Percentiles rank a stretch among this genome's conserved stretches.
Conservation (phyloP, 1,140 invertebrate genomes). For the Heliconius melpomene region DNA sequence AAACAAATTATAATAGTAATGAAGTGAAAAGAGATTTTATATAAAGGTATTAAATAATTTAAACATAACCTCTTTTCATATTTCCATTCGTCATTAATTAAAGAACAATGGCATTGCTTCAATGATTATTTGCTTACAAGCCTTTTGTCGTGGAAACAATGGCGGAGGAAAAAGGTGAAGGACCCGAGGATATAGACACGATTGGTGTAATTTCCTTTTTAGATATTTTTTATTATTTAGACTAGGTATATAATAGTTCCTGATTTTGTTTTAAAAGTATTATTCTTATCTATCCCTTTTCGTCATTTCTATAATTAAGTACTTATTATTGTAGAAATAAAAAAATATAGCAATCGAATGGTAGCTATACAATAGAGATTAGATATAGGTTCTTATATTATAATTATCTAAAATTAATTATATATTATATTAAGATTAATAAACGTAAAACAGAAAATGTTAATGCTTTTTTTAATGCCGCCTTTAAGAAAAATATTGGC, state of each 20-base stretch:
- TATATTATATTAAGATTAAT: background rate
- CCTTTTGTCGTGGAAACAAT: conserved; percentile 37
- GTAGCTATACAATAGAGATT: too few relatives aligned
- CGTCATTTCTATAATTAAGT: too few relatives aligned
- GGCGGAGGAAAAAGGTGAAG: conserved; percentile 65
- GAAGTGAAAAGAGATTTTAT: too few relatives aligned
- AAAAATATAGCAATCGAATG: background rate
- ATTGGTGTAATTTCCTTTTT: conserved; percentile 59
- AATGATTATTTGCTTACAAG: conserved; percentile 4
- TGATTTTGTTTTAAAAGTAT: background rate
- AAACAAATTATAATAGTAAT: too few relatives aligned
- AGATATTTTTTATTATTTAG: background rate
- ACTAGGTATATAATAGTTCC: fast-evolving
- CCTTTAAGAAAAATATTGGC: conserved; percentile 35
- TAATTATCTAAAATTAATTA: background rate
- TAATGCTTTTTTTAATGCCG: background rate
- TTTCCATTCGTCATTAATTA: background rate
- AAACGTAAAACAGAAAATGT: too few relatives aligned
- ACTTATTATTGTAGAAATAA: background rate
- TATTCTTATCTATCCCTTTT: background rate
- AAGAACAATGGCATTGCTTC: conserved; percentile 6
- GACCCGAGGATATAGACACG: conserved; percentile 65
- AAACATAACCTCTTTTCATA: background rate
- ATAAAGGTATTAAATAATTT: too few relatives aligned
- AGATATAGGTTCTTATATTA: background rate